phyloP scores from a whole-genome alignment of 2,888 invertebrate species.

The Drosophila koepferae region DNA sequence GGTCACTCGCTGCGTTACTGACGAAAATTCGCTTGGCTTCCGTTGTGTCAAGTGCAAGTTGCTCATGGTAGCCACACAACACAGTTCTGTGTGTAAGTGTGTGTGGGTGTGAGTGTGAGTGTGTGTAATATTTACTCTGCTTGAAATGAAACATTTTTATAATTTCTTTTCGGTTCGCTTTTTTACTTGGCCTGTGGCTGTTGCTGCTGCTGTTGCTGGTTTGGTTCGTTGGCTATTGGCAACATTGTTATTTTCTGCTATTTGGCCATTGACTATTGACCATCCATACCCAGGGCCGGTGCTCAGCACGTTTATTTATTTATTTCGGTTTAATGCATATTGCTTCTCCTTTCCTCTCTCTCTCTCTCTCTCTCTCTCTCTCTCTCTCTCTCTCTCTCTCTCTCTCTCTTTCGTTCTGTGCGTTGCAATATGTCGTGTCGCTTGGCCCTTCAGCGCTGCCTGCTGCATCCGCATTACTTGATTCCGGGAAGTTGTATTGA shows the following conservation, averaged over 20 bases:
- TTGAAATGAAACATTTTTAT: conserved; percentile 74
- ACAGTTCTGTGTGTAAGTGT: background rate
- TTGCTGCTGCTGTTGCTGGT: conserved; percentile 37
- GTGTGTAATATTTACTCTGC: conserved; percentile 70
- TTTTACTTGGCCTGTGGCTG: conserved; percentile 44
- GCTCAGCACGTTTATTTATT: conserved; percentile 74
- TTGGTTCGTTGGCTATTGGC: conserved; percentile 80
- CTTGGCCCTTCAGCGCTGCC: conserved; percentile 7
- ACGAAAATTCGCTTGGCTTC: conserved; percentile 72
- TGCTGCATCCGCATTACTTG: conserved; percentile 18
- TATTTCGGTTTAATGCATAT: conserved; percentile 78
- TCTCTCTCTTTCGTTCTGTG: background rate
- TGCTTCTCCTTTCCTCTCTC: conserved; percentile 14
- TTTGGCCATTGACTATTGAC: conserved; percentile 77
- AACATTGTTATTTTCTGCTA: conserved; percentile 80
- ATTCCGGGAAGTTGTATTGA: conserved; percentile 76
- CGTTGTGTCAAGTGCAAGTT: conserved; percentile 59
- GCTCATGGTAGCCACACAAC: conserved; percentile 36
- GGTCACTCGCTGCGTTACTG: conserved; percentile 69
- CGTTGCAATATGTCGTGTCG: conserved; percentile 10
- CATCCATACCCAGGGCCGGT: conserved; percentile 44
- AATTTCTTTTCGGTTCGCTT: conserved; percentile 63
- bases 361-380: background rate
- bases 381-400: background rate
- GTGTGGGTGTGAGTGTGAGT: conserved; percentile 12